Evolutionary conservation across 2,888 invertebrate genomes (phyloP).

Genomic region (Muschampia plurimacula): DNA sequence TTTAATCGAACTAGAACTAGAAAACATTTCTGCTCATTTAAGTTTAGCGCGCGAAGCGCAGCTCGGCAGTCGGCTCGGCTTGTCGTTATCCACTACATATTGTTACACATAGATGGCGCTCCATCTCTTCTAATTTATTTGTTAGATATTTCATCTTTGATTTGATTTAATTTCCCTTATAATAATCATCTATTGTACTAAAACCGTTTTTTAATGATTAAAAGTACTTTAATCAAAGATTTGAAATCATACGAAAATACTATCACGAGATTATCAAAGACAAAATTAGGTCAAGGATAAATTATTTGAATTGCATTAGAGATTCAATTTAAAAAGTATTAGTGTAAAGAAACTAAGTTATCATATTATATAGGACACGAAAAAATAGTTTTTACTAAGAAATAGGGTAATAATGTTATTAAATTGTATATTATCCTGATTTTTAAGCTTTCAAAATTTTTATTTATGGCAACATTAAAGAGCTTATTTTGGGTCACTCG

Average conservation of each 20-base stretch:
- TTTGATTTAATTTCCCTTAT: neutral
- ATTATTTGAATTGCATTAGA: constrained; percentile 49
- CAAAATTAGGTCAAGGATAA: constrained; percentile 71
- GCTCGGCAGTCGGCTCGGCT: neutral
- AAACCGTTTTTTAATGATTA: neutral
- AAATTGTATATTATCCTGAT: constrained; percentile 9
- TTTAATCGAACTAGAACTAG: too few relatives aligned
- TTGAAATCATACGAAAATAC: neutral
- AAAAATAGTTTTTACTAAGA: neutral
- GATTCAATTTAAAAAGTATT: constrained; percentile 5
- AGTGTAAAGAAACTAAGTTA: neutral
- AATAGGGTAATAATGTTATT: neutral
- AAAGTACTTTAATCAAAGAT: neutral
- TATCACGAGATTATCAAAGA: constrained; percentile 60
- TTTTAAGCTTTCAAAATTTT: constrained; percentile 71
- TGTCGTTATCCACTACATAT: neutral
- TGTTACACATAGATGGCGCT: constrained; percentile 39
- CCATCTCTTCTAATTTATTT: neutral
- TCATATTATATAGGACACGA: neutral
- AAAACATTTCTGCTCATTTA: neutral
- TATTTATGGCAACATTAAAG: constrained; percentile 72
- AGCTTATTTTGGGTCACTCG: constrained; percentile 86
- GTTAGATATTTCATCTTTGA: neutral
- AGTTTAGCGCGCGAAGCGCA: neutral
- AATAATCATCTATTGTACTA: neutral